Conservation (phyloP, 1,140 invertebrate genomes). For the Palaemon carinicauda region DNA sequence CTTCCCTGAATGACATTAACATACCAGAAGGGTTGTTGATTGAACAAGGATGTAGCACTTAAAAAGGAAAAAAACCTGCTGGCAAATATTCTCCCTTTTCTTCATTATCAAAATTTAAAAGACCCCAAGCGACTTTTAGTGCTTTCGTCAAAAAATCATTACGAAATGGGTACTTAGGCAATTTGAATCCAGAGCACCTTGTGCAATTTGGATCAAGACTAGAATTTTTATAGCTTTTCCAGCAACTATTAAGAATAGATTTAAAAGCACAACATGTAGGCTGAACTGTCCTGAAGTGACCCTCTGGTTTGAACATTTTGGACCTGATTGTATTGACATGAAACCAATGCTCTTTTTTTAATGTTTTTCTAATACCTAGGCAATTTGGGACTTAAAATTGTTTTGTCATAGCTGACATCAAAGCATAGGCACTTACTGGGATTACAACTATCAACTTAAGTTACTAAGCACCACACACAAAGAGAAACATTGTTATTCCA, state of each 20-base stretch:
- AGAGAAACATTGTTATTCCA: slow-evolving; percentile 49
- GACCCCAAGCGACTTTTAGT: not conserved
- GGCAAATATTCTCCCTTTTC: not conserved
- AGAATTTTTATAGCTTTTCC: slow-evolving; percentile 29
- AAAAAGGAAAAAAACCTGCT: no score
- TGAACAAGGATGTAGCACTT: no score
- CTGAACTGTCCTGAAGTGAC: slow-evolving; percentile 46
- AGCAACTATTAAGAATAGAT: not conserved
- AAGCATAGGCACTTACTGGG: slow-evolving; percentile 56
- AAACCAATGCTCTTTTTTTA: slow-evolving; percentile 50
- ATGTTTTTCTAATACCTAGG: slow-evolving; percentile 18
- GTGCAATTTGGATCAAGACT: slow-evolving; percentile 28
- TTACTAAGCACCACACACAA: slow-evolving; percentile 57
- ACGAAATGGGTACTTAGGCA: no score
- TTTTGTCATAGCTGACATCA: slow-evolving; percentile 3
- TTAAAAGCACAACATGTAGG: not conserved
- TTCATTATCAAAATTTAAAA: not conserved
- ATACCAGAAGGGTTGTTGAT: slow-evolving; percentile 36
- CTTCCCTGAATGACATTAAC: not conserved
- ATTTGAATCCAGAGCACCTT: not conserved
- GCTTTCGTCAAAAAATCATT: not conserved
- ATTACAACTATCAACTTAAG: slow-evolving; percentile 48
- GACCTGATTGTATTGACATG: slow-evolving; percentile 34
- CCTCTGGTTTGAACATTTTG: slow-evolving; percentile 33
- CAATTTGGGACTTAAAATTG: slow-evolving; percentile 24